Percentiles rank a stretch among this genome's conserved stretches.
Conservation (phyloP, 2,113 vertebrate genomes). For the Chaetura pelagica region DNA sequence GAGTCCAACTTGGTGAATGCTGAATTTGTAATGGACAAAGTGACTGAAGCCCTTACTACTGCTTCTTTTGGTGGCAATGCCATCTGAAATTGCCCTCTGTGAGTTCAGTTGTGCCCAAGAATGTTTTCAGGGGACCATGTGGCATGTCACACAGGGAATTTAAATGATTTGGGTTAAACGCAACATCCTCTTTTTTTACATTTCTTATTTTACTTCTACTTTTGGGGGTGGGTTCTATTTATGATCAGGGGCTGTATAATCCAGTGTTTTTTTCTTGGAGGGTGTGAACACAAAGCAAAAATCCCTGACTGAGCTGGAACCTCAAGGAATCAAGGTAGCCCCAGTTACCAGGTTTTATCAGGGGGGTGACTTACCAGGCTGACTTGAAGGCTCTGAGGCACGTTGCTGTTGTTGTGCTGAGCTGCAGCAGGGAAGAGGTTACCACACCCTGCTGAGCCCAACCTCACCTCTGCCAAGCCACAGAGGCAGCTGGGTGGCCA, state of each 20-base stretch:
- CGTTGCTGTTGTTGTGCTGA: neutral
- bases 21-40: too few relatives aligned
- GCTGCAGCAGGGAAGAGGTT: neutral
- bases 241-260: neutral
- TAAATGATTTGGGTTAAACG: neutral
- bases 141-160: neutral
- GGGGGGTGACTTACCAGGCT: neutral
- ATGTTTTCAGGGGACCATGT: neutral
- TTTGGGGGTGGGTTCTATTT: neutral
- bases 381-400: neutral
- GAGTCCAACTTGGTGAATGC: neutral
- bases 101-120: neutral
- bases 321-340: neutral
- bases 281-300: neutral
- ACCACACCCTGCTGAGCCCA: rapidly evolving
- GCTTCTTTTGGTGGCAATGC: neutral
- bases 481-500: neutral
- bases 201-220: neutral
- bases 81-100: rapidly evolving
- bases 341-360: neutral
- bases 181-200: neutral
- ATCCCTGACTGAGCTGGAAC: neutral
- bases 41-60: neutral
- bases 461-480: neutral
- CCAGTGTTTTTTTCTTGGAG: neutral